A percentile compares a stretch with the other conserved stretches of the same genome.
Conservation (phyloP, 2,113 vertebrate genomes). For the Tichodroma muraria region DNA sequence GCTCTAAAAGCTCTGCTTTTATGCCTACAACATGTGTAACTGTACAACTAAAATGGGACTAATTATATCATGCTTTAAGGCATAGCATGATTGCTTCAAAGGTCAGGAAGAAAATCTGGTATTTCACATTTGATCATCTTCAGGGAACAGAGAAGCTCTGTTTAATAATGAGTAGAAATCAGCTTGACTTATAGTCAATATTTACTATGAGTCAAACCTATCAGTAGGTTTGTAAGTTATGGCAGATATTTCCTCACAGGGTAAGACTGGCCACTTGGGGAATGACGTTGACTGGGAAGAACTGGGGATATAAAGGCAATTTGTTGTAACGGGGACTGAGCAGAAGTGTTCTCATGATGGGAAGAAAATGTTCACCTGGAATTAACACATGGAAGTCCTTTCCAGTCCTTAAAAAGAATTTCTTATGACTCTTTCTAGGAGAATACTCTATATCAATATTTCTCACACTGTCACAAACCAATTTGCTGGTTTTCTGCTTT, state of each 20-base stretch:
- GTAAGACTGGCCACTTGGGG: background rate
- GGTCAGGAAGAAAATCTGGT: constrained; percentile 15
- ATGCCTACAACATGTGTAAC: background rate
- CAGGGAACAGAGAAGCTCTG: background rate
- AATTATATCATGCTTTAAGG: constrained; percentile 30
- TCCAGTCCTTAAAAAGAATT: background rate
- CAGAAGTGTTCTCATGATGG: background rate
- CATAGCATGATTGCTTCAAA: constrained; percentile 15
- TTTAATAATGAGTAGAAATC: constrained; percentile 24
- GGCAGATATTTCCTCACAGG: background rate
- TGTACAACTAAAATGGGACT: background rate
- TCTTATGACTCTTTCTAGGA: background rate
- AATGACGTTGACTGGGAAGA: background rate
- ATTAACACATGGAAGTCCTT: background rate
- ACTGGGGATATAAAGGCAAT: background rate
- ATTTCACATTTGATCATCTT: background rate
- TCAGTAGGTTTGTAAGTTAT: background rate
- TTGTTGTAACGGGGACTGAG: background rate
- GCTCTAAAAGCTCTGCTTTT: background rate
- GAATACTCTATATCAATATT: background rate
- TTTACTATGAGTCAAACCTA: background rate
- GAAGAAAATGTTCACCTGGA: background rate
- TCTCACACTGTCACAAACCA: background rate
- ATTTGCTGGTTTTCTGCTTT: background rate
- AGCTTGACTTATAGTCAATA: background rate